phyloP scores from a whole-genome alignment of 2,888 invertebrate genomes.

The Prenolepis imparis region DNA sequence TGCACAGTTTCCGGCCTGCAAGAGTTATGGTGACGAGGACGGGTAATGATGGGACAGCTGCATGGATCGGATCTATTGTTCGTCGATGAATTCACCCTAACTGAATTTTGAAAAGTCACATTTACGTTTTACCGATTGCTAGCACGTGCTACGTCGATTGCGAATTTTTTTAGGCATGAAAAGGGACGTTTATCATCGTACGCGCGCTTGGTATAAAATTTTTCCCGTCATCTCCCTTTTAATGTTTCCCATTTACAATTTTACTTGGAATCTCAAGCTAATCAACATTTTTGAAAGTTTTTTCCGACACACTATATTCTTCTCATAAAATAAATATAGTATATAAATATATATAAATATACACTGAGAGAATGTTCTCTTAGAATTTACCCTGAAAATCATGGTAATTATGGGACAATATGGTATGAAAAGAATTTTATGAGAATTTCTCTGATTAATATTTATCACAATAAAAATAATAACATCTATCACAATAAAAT shows the following conservation, averaged over 20 bases:
- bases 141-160: slow-evolving; percentile 69
- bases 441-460: too few relatives aligned
- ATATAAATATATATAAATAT: too few relatives aligned
- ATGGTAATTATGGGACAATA: too few relatives aligned
- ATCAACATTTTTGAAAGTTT: not conserved
- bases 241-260: not conserved
- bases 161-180: slow-evolving; percentile 57
- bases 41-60: slow-evolving; percentile 81
- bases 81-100: slow-evolving; percentile 82
- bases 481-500: too few relatives aligned
- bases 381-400: too few relatives aligned
- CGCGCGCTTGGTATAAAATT: not conserved
- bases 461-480: too few relatives aligned
- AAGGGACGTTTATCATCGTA: slow-evolving; percentile 37
- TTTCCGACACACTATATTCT: not conserved
- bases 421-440: too few relatives aligned
- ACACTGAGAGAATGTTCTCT: too few relatives aligned
- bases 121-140: slow-evolving; percentile 62
- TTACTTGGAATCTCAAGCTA: not conserved
- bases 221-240: slow-evolving; percentile 3
- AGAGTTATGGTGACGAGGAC: slow-evolving; percentile 74
- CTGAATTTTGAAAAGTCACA: slow-evolving; percentile 82
- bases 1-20: slow-evolving; percentile 53
- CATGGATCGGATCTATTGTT: slow-evolving; percentile 74
- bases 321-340: not conserved